A percentile compares a stretch with the other conserved stretches of the same genome.
Conservation (phyloP, 1,140 invertebrate genomes). For the Phthorimaea operculella region DNA sequence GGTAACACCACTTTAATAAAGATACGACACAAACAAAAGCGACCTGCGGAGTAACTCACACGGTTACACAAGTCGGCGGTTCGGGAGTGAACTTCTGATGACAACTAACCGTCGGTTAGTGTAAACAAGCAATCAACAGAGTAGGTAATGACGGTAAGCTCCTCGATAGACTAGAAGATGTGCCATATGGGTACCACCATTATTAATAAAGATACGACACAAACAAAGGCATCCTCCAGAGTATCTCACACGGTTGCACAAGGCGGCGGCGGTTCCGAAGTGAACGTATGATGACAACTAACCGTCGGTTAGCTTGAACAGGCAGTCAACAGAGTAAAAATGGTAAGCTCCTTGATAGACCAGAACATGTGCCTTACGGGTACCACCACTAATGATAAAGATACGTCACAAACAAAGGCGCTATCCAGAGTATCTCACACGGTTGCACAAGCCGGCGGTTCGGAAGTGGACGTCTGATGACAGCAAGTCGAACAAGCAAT, state of each 20-base stretch:
- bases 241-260: slow-evolving; percentile 29
- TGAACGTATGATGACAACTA: too few species aligned
- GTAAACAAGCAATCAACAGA: background rate
- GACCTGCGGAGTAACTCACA: slow-evolving; percentile 34
- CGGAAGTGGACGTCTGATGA: slow-evolving; percentile 40
- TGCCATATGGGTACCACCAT: too few species aligned
- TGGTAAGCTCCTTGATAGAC: too few species aligned
- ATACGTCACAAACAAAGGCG: too few species aligned
- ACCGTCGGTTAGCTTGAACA: too few species aligned
- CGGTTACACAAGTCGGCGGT: slow-evolving; percentile 32
- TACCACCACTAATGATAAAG: too few species aligned
- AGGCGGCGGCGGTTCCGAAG: too few species aligned
- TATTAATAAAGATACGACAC: slow-evolving; percentile 24
- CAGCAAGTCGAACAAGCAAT: slow-evolving; percentile 38
- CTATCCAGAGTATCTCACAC: background rate
- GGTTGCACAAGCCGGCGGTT: slow-evolving; percentile 33
- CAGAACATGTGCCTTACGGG: too few species aligned
- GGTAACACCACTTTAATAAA: too few species aligned
- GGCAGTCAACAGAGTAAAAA: too few species aligned
- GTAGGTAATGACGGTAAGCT: too few species aligned
- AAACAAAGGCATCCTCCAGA: slow-evolving; percentile 31
- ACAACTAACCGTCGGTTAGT: slow-evolving; percentile 34
- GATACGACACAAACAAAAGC: slow-evolving; percentile 30
- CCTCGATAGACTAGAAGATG: too few species aligned
- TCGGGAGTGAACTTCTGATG: slow-evolving; percentile 40